Base-by-base conservation (phyloP, 2,888 invertebrate species). In the Teleiodes luculella region DNA sequence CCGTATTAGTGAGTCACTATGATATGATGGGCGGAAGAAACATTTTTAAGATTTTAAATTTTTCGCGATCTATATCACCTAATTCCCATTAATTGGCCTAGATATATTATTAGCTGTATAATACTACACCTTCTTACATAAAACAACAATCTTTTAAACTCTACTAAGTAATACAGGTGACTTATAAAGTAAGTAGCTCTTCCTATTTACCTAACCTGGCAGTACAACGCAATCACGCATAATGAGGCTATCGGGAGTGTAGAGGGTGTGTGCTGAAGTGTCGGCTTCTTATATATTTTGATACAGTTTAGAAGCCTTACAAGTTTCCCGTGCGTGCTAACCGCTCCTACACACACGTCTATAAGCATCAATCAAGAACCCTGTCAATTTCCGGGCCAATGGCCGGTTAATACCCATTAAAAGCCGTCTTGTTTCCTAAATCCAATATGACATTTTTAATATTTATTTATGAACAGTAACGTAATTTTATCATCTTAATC, bases 241-340 rank as follows among this genome's bases (percentile, higher is more conserved):
- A 53, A 53, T 51, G 54, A 53, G 51, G 37, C 51, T 55, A 48
- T 51, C 33, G 36, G 8, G 30, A 43, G 10, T 30, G 37, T 33
- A 37, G 16, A 31, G 46, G 1, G 16, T 46, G 31, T 16, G 31
- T n/a, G 16, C 31, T 1, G 18, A 16, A 49, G 35, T 49, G 28
- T 49, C 28, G 57, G 57, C 58, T 60, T 55, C 47, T 54, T 59
- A 58, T 65, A 64, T 64, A 67, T 73, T 71, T 64, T 63, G 64
- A 67, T 64, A 67, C 59, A 61, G 63, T 63, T 70, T 60, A 64
- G 74, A 76, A 77, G 62, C 76, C 75, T 51, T 69, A 73, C 50
- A 31, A 68, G 63, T 58, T 56, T n/a, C 47, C 53, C 60, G 59
- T 62, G 63, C 60, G 62, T 67, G 66, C 62, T 65, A 62, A 58